phyloP scores from a whole-genome alignment of 1,140 invertebrate genomes.

The Procambarus clarkii region DNA sequence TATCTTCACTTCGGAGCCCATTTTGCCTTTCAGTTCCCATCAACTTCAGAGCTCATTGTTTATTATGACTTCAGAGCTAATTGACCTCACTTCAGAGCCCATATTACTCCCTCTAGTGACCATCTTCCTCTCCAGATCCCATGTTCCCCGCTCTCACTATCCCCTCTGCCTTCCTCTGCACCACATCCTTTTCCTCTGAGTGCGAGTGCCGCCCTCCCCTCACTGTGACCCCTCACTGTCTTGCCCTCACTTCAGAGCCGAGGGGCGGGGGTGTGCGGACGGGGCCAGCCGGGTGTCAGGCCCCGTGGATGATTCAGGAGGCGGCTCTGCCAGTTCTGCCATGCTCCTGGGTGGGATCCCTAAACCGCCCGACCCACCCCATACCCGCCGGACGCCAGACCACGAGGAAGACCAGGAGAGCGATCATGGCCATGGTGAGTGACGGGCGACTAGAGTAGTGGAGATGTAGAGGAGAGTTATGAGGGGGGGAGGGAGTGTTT shows the following conservation, averaged over 20 bases:
- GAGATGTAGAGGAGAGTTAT: not conserved
- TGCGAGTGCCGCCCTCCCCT: too few relatives aligned
- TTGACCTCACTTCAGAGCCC: not conserved
- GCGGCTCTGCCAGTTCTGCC: not conserved
- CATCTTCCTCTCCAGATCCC: not conserved
- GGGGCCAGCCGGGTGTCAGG: constrained; percentile 63
- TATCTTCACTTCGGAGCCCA: not conserved
- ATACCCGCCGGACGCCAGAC: constrained; percentile 52
- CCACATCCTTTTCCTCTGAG: too few relatives aligned
- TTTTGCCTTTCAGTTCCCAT: not conserved
- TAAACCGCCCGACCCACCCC: constrained; percentile 70
- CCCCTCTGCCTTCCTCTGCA: too few relatives aligned
- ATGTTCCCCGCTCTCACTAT: too few relatives aligned
- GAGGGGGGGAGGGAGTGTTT: too few relatives aligned
- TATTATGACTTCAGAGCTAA: not conserved
- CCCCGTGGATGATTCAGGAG: constrained; percentile 60
- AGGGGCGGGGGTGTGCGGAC: constrained; percentile 69
- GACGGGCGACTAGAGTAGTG: not conserved
- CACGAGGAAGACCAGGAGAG: constrained; percentile 63
- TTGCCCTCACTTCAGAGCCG: constrained; percentile 52
- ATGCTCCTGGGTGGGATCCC: constrained; percentile 64
- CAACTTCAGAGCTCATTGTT: not conserved
- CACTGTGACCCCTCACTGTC: not conserved
- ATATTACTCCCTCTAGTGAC: not conserved
- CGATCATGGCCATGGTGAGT: constrained; percentile 60